Base-by-base conservation (phyloP, 1,140 invertebrate species). In the Eumeta japonica region DNA sequence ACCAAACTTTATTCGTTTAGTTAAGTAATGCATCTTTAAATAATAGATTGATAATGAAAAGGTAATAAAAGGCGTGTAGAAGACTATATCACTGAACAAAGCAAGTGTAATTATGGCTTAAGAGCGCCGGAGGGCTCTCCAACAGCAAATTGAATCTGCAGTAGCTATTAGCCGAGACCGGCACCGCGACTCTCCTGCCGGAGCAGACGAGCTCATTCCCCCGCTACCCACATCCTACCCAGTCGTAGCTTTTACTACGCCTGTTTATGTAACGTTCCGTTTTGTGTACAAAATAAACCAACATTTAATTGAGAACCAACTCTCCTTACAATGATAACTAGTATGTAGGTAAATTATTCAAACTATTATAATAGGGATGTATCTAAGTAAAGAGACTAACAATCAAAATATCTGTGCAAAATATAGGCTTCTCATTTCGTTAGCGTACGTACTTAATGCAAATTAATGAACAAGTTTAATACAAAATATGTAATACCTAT, bases 121-220 rank as follows among this genome's bases (percentile, higher is more conserved):
- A 7, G 20, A 24, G 5, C 20, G n/a, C 5, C 20, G n/a, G 20
- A 24, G 5, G n/a, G 58, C 59, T 60, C 57, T 70, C 63, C 51
- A 51, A 53, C 48, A 43, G 47, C 50, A 65, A 70, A 70, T 70
- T 66, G 56, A 66, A 66, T 70, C 57, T 63, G 56, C 52, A 62
- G 52, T 55, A 62, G 58, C 62, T 60, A 70, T 70, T 66, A 66
- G 59, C 52, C 45, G 54, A 55, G 55, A 61, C 61, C 56, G 45
- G 52, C 48, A 51, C 41, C 40, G 40, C 33, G 42, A 29, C 33
- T 16, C 40, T 35, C 18, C 35, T 38, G 44, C 43, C 42, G 48
- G 56, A 51, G 52, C 46, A 47, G 52, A 46, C 52, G 44, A 46
- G 52, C 46, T 55, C 48, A 48, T 55, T 48, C 50, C 39, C 40